A percentile compares a stretch with the other conserved stretches of the same genome.
Conservation (phyloP, 1,140 invertebrate genomes). For the Diploscapter pachys region DNA sequence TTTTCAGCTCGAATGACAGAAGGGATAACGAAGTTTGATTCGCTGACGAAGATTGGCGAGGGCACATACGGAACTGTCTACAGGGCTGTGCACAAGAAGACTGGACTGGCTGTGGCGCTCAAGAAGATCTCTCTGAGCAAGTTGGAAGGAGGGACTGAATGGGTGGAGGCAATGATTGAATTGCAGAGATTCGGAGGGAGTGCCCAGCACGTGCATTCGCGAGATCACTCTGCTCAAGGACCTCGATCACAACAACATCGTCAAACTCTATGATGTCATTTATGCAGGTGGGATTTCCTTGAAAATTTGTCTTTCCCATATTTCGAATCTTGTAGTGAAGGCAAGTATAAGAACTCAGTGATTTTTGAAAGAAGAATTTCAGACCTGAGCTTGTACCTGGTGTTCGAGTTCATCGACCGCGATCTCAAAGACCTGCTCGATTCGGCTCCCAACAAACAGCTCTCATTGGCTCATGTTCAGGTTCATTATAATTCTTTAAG, state of each 20-base stretch:
- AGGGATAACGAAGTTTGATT: slow-evolving; percentile 11
- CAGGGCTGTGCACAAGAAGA: slow-evolving; percentile 66
- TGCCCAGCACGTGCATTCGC: slow-evolving; percentile 87
- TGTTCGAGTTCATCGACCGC: slow-evolving; percentile 97
- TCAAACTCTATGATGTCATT: slow-evolving; percentile 82
- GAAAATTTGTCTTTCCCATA: not conserved
- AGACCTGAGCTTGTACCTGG: slow-evolving; percentile 92
- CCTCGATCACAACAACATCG: slow-evolving; percentile 84
- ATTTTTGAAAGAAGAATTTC: slow-evolving; percentile 61
- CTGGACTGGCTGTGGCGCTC: slow-evolving; percentile 15
- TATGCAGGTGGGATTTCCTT: slow-evolving; percentile 64
- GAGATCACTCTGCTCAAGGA: slow-evolving; percentile 90
- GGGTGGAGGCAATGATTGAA: slow-evolving; percentile 4
- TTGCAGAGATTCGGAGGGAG: slow-evolving; percentile 68
- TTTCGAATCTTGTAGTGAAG: too few species aligned
- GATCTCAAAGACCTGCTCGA: slow-evolving; percentile 68
- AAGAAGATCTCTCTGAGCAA: slow-evolving; percentile 27
- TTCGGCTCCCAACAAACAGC: slow-evolving; percentile 85
- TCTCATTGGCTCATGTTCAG: slow-evolving; percentile 79
- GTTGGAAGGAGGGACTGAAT: slow-evolving; percentile 4
- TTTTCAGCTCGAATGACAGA: not conserved
- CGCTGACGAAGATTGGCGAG: slow-evolving; percentile 90
- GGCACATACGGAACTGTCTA: slow-evolving; percentile 85
- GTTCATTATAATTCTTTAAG: slow-evolving; percentile 64
- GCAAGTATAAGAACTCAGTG: too few species aligned